Evolutionary conservation across 2,888 invertebrate species (phyloP), one percentile per base, ranked within the genome.

Genomic region (Tetanocera ferruginea): DNA sequence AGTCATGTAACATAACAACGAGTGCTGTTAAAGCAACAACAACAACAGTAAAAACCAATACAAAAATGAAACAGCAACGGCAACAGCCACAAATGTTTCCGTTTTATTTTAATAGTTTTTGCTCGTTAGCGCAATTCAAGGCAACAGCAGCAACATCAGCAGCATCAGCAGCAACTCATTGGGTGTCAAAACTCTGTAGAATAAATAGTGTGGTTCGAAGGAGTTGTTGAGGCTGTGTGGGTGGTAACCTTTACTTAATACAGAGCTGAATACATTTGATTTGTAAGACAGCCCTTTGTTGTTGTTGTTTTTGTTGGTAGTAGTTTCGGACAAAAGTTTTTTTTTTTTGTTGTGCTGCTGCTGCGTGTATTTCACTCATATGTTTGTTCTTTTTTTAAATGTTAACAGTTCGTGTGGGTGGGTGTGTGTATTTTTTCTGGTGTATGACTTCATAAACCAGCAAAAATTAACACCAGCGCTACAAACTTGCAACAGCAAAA

Each of bases 31-130:
- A 4, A 82, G 76, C 70, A 78, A 71, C 67, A 52, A 67, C 43
- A 69, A 60, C 76, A 77, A 76, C 49, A 73, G 25, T 23, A 71
- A 69, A 80, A 77, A 62, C 70, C 80, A 76, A 70, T 80, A 79
- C 82, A 81, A 83, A 34, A 74, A 77, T 76, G 67, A 77, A 76
- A 62, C 72, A 78, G 76, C 57, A 81, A 78, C 75, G 82, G 55
- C 72, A 78, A 76, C 79, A 76, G 77, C 76, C 76, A 60, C 75
- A 78, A 80, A 78, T 77, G 80, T 86, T 84, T 85, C 83, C 84
- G 86, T 83, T 86, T 87, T 86, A 84, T 86, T 86, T 87, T 87
- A 87, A 87, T 87, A 88, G 88, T 88, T 88, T 88, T 88, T 88
- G 89, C 89, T 88, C 89, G 89, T 88, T 88, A 88, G 86, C 85